Evolutionary conservation across 2,113 vertebrate genomes (phyloP), one percentile per base, ranked within the genome.

Genomic region (Anguilla japonica): DNA sequence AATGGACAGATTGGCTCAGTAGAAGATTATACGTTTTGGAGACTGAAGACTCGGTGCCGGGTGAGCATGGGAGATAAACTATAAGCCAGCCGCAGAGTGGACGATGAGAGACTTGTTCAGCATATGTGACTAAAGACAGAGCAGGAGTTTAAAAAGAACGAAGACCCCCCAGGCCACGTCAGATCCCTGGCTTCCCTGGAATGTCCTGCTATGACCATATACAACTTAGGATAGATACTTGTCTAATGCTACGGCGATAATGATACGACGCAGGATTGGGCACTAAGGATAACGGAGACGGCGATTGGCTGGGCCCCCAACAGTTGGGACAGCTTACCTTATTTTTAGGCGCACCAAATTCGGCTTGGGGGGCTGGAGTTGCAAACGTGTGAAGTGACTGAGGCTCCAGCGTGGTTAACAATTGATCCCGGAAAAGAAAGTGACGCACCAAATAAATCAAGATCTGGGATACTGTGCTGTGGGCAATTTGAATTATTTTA

Each of bases 181-280:
- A 97, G 94, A 93, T 88, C 80, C 92, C 93, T 94, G 95, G 95
- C 95, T 94, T 96, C 93, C 91, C 91, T 94, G 95, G 97, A 96
- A 97, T 97, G 96, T 92, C 93, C 94, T 88, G 91, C 92, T 90
- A 87, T 94, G 94, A 94, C 96, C 95, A 96, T 95, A 96, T 93
- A 94, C 91, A 92, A 92, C 90, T 89, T 85, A 85, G 89, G 91
- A 90, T 89, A 91, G 92, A 92, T 86, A 92, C 89, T 88, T 93
- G 92, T 91, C 93, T 84, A 88, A 90, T 89, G 90, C 89, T 85
- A 46, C 90, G 83, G 84, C 89, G 95, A 95, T 91, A 92, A 86
- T 18, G 88, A 88, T 85, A 79, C 87, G 83, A 20, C 53, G 9
- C 90, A 89, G 90, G 88, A 96, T 96, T 96, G 95, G 95, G 83